phyloP scores from a whole-genome alignment of 2,888 invertebrate genomes.

The Ferdinandea cuprea region DNA sequence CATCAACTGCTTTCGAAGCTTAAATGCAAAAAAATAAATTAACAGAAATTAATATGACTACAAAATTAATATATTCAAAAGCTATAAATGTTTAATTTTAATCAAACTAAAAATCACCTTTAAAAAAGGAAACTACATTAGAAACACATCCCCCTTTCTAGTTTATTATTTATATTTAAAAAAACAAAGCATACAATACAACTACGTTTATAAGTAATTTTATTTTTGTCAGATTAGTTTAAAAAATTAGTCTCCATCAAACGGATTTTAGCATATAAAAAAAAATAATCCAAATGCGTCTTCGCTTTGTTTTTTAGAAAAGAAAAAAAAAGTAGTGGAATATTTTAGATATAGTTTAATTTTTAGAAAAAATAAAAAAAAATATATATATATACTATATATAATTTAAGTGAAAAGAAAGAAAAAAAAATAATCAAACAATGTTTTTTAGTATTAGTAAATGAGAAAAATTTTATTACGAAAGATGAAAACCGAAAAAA shows the following conservation, averaged over 20 bases:
- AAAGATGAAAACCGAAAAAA: constrained; percentile 46
- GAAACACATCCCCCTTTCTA: constrained; percentile 24
- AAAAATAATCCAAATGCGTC: constrained; percentile 56
- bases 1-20: constrained; percentile 50
- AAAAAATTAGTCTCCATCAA: constrained; percentile 25
- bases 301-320: constrained; percentile 53
- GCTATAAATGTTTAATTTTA: constrained; percentile 54
- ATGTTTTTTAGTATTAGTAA: constrained; percentile 69
- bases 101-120: constrained; percentile 51
- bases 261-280: constrained; percentile 38
- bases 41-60: too few species aligned
- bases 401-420: constrained; percentile 35
- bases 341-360: constrained; percentile 61
- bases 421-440: constrained; percentile 48
- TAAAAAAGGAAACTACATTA: constrained; percentile 63
- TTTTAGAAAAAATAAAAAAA: constrained; percentile 53
- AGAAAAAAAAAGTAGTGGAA: constrained; percentile 45
- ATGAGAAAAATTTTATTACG: constrained; percentile 52
- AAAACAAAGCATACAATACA: constrained; percentile 50
- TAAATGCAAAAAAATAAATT: constrained; percentile 38
- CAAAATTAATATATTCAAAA: constrained; percentile 53
- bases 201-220: constrained; percentile 34
- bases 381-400: constrained; percentile 60
- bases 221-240: constrained; percentile 35
- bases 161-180: constrained; percentile 56